Evolutionary conservation across 2,888 invertebrate species (phyloP).

Genomic region (Brachycybe producta): DNA sequence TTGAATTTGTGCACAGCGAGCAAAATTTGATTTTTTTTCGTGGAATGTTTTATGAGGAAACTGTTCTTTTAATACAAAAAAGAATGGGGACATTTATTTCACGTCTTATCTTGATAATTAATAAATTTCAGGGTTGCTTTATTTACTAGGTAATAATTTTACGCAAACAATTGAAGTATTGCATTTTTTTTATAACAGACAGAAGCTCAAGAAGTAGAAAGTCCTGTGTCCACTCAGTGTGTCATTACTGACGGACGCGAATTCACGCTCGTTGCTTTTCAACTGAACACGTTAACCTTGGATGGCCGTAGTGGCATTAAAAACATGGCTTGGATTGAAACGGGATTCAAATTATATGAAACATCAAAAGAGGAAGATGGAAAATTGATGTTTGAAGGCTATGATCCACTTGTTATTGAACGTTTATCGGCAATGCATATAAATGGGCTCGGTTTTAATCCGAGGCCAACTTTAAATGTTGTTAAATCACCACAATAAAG

Average conservation of each 20-base stretch:
- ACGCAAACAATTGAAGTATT: too few species aligned
- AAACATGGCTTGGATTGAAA: constrained; percentile 61
- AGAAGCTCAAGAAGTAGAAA: too few species aligned
- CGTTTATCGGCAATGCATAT: constrained; percentile 61
- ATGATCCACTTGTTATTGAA: constrained; percentile 63
- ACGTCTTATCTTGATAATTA: too few species aligned
- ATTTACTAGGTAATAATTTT: too few species aligned
- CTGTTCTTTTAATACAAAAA: neutral
- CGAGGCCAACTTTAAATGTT: neutral
- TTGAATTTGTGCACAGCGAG: neutral
- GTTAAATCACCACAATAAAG: neutral
- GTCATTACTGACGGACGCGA: constrained; percentile 63
- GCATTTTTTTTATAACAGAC: constrained; percentile 44
- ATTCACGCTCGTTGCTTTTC: constrained; percentile 69
- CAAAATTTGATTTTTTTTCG: neutral
- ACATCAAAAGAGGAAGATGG: constrained; percentile 51
- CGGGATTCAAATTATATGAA: constrained; percentile 50
- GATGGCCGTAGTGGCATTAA: constrained; percentile 43
- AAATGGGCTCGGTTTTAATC: constrained; percentile 8
- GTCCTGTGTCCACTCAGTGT: constrained; percentile 68
- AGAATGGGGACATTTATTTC: too few species aligned
- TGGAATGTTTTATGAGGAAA: neutral
- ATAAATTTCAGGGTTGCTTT: too few species aligned
- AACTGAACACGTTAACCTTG: constrained; percentile 63
- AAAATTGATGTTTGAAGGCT: constrained; percentile 53